Evolutionary conservation across 2,113 vertebrate genomes (phyloP), one percentile per base, ranked within the genome.

Genomic region (Zosterops pallidus): DNA sequence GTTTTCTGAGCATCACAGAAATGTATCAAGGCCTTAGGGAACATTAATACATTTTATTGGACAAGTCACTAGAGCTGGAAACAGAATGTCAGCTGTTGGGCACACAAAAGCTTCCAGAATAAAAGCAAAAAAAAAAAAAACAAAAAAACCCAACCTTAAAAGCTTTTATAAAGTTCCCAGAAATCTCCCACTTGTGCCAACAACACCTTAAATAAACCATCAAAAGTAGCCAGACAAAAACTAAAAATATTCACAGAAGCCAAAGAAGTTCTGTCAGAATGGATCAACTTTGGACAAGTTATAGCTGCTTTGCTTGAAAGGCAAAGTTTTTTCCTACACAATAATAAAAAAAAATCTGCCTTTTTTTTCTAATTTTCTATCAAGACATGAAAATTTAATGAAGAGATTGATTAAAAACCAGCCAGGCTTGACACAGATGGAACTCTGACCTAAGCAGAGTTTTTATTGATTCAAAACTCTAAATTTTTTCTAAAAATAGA

Each of bases 31-130:
- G 90, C 92, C 0, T 0, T 50, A 75, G 92, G 78, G 81, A 94
- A 60, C 31, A 44, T 91, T 95, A 82, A 78, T 91, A 79, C 89
- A 71, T 95, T 94, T 95, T 95, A 95, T 89, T 94, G 87, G 92
- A 96, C 72, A 71, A 81, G 52, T 41, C 2, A 5, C 81, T 67
- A 47, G 74, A 87, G 81, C 64, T 87, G 82, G 95, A 91, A 92
- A 52, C 56, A 81, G 56, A 70, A 94, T 91, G 65, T 87, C 84
- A 84, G 84, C 77, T 92, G 60, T 50, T 87, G 92, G 74, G 65
- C 65, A 75, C 11, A 6, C 0, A 2, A 91, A 86, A 3, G 2
- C 57, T 96, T 87, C 90, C 81, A 91, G 70, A 75, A 82, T 63
- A 89, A 95, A 91, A 79, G 69, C 19, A 56, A 84, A 92, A 64